Evolutionary conservation across 2,797 vertebrate species (phyloP).

Genomic region (Ptychadena robeensis): DNA sequence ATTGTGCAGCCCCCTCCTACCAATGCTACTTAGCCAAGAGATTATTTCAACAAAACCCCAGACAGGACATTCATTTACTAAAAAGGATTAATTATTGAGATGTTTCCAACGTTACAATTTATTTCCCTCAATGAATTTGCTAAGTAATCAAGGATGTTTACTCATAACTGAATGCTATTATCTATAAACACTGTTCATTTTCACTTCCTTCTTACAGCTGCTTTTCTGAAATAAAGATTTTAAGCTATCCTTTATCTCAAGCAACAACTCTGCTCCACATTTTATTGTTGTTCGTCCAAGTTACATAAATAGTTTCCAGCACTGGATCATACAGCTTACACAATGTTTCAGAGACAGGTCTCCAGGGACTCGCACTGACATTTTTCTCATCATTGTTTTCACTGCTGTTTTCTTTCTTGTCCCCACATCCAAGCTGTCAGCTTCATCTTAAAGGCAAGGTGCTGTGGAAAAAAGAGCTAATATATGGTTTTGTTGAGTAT

Average conservation of each 20-base stretch:
- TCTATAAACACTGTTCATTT: conserved; percentile 3
- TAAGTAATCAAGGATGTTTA: conserved; percentile 6
- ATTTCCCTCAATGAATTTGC: neutral
- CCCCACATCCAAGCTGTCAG: neutral
- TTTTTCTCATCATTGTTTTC: neutral
- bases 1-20: too few species aligned
- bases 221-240: neutral
- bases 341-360: neutral
- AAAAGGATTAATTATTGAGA: neutral
- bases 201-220: conserved; percentile 14
- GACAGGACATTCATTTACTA: too few species aligned
- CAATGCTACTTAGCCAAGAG: too few species aligned
- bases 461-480: neutral
- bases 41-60: too few species aligned
- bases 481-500: neutral
- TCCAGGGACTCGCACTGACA: neutral
- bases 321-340: conserved; percentile 14
- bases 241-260: conserved; percentile 8
- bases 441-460: neutral
- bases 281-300: conserved; percentile 31
- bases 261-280: neutral
- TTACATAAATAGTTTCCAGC: conserved; percentile 32
- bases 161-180: neutral
- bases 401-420: neutral
- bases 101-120: neutral